Base-by-base conservation (phyloP, 2,888 invertebrate species). In the Cerceris ruficornis region DNA sequence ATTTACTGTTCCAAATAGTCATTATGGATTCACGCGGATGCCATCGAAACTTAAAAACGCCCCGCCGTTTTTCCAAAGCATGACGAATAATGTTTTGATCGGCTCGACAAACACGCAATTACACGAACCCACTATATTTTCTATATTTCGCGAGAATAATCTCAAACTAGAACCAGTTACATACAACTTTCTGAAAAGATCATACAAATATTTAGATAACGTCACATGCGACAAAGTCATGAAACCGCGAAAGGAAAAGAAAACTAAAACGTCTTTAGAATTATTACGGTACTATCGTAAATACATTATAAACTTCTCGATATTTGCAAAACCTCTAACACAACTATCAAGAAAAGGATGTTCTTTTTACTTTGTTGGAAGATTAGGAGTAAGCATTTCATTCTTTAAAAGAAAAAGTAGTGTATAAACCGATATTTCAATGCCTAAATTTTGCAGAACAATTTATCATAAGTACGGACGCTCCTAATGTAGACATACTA, bases 1-100 rank as follows among this genome's bases (percentile, higher is more conserved):
- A 1, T 66, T 66, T 9, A 28, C 55, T 4, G 57, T 57, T 14
- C 55, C 55, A 6, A 57, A 57, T 14, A 57, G 17, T 1, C 65
- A 65, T 55, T 65, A 39, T 8, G 64, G 52, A 13, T 64, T 54
- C 7, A 64, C 64, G 0, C 9, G 67, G 11, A 58, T 67, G 58
- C 59, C 68, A n/a, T 69, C 9, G 11, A 41, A 41, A 2, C 59
- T 41, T 41, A 58, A 58, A 58, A 67, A 67, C 41, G 67, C 14
- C 50, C 17, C 58, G 13, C 1, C 59, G 11, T 2, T 17, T 13
- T 92, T 92, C 75, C 90, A 90, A 76, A 41, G 91, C 6, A 57
- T 87, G 9, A 91, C 90, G 82, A 85, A 90, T 71, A 77, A 82
- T 57, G 82, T 88, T 2, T 69, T 92, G 7, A 69, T 75, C 15